Evolutionary conservation across 2,888 invertebrate species (phyloP), one percentile per base, ranked within the genome.

Genomic region (Hoplodrina blanda): DNA sequence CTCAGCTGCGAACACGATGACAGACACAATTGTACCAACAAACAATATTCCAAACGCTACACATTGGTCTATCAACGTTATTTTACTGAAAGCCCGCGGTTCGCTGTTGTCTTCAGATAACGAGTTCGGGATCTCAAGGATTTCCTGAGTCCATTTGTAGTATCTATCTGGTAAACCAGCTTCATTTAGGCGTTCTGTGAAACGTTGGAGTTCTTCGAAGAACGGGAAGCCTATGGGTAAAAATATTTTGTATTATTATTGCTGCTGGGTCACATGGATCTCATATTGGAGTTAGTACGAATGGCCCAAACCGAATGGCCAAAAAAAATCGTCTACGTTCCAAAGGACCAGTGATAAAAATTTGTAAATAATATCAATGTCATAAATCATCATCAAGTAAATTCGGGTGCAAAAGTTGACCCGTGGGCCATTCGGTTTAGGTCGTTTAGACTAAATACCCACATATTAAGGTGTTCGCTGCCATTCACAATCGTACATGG

Each of bases 111-210:
- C 59, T 13, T 68, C 75, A 0, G 77, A 64, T 11, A 72, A 56
- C 0, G 52, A 17, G 20, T 82, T 78, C 4, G 83, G 70, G 0
- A 90, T 64, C 4, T 80, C 80, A 6, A 90, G 80, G 7, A 88
- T 83, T 46, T 81, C 78, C 11, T 84, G 81, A 0, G 92, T 91
- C 92, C 91, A 92, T 11, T 69, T 79, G 76, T 92, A 90, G 81
- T 93, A 93, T 41, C 79, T 83, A 0, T 76, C 55, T 0, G 92
- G 90, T 4, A 93, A 76, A 0, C 93, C 93, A 0, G 91, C 87
- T 83, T 91, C 91, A 10, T 85, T 65, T 0, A 92, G 68, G 1
- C 84, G 88, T 75, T 87, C 82, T 69, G 90, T 85, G 60, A 90
- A 88, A 13, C 65, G n/a, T 46, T 78, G 76, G 0, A 92, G 60